Conservation (phyloP, 2,113 vertebrate species). For the Sitta europaea region DNA sequence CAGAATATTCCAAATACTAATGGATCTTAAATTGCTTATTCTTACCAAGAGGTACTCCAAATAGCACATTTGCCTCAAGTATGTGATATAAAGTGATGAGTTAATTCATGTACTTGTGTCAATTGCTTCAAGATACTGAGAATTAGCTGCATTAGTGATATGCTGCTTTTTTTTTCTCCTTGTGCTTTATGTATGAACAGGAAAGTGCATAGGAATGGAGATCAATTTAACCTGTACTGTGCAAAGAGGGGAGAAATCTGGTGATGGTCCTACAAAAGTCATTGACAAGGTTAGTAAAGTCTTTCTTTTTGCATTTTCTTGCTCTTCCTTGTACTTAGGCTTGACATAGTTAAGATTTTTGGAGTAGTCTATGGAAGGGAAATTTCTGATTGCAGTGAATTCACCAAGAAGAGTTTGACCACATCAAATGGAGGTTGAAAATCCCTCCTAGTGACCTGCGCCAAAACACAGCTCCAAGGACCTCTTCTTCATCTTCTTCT, state of each 20-base stretch:
- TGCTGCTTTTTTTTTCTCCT: neutral
- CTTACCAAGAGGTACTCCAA: slow-evolving; percentile 65
- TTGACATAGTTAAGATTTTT: neutral
- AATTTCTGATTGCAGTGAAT: neutral
- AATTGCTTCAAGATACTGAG: slow-evolving; percentile 60
- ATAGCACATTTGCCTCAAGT: slow-evolving; percentile 54
- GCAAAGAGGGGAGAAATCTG: neutral
- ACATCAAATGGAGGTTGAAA: neutral
- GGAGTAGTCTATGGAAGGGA: neutral
- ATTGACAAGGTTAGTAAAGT: neutral
- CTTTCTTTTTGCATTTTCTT: neutral
- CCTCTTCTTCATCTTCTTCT: neutral
- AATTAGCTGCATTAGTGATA: slow-evolving; percentile 51
- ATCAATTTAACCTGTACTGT: neutral
- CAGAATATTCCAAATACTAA: slow-evolving; percentile 62
- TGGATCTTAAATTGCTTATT: slow-evolving; percentile 67
- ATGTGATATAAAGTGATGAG: slow-evolving; percentile 47
- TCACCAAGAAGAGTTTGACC: neutral
- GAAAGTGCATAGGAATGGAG: neutral
- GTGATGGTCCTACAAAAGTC: neutral
- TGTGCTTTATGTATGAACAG: neutral
- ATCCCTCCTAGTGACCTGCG: neutral
- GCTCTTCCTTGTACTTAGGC: neutral
- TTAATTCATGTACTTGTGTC: slow-evolving; percentile 62
- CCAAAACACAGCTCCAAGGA: neutral